phyloP scores from a whole-genome alignment of 2,113 vertebrate genomes.

The Mormyrus iriodes region DNA sequence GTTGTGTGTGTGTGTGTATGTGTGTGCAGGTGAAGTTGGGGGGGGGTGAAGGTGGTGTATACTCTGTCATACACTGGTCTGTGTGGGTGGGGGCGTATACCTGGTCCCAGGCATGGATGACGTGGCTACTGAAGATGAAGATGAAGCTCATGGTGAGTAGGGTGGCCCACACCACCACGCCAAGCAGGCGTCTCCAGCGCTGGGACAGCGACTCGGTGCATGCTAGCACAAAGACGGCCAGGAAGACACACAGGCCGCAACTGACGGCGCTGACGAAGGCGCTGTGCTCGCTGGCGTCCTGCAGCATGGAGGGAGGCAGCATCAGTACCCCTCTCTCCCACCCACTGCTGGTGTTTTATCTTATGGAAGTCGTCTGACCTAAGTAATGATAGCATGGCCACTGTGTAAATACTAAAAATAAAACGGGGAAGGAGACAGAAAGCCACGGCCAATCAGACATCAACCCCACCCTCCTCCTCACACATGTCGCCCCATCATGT shows the following conservation, averaged over 20 bases:
- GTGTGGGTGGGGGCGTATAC: conserved; percentile 46
- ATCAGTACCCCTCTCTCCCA: not conserved
- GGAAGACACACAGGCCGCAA: conserved; percentile 69
- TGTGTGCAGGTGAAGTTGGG: not conserved
- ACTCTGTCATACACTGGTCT: too few relatives aligned
- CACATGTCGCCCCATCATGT: not conserved
- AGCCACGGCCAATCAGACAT: not conserved
- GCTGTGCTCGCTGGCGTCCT: conserved; percentile 51
- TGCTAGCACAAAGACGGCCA: conserved; percentile 71
- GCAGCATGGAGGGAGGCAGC: conserved; percentile 22
- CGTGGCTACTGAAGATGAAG: conserved; percentile 60
- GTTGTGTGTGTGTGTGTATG: not conserved
- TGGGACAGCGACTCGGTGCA: conserved; percentile 71
- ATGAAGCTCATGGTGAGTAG: conserved; percentile 77
- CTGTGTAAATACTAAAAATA: not conserved
- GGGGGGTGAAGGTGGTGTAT: not conserved
- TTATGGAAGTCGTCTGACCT: not conserved
- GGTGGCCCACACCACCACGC: conserved; percentile 74
- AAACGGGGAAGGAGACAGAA: not conserved
- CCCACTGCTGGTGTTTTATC: not conserved
- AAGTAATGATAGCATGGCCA: not conserved
- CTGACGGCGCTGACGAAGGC: conserved; percentile 69
- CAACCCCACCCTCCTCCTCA: not conserved
- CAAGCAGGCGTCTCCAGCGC: conserved; percentile 70
- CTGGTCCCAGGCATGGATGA: conserved; percentile 76